phyloP scores from a whole-genome alignment of 2,888 invertebrate genomes.

The Nomada ferruginata region DNA sequence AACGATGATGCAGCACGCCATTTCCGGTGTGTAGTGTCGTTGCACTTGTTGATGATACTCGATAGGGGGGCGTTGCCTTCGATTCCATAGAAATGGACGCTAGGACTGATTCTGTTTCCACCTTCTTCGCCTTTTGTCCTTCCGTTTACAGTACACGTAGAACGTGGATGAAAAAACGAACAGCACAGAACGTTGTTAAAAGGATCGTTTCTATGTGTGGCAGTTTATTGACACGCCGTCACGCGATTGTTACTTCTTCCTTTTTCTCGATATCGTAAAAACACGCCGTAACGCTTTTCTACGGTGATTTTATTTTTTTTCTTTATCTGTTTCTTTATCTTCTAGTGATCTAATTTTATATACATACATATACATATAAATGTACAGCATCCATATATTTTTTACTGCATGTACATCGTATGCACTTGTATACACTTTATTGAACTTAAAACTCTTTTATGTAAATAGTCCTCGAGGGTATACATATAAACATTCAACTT shows the following conservation, averaged over 20 bases:
- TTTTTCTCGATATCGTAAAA: background rate
- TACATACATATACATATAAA: background rate
- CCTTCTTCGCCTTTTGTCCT: background rate
- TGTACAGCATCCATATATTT: background rate
- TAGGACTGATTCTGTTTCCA: background rate
- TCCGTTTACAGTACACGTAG: no score
- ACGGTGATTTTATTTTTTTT: constrained; percentile 1
- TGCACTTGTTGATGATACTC: constrained; percentile 5
- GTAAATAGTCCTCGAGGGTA: constrained; percentile 3
- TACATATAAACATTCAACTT: background rate
- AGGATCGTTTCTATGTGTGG: constrained; percentile 12
- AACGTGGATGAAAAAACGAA: constrained; percentile 18
- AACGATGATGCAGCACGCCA: background rate
- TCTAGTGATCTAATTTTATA: background rate
- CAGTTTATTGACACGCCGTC: constrained; percentile 24
- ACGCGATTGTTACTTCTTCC: background rate
- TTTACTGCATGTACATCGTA: no score
- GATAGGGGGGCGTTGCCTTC: background rate
- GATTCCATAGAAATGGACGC: constrained; percentile 40
- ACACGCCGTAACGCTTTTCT: background rate
- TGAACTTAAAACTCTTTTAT: no score
- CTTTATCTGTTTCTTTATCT: background rate
- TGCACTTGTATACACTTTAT: no score
- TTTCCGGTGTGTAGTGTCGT: constrained; percentile 13
- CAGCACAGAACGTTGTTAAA: constrained; percentile 16